These are phyloP conservation scores for Hydrotaea cyrtoneurina DNA, from an alignment of 2,888 invertebrate species.

Conservation along the genomic window DNA sequence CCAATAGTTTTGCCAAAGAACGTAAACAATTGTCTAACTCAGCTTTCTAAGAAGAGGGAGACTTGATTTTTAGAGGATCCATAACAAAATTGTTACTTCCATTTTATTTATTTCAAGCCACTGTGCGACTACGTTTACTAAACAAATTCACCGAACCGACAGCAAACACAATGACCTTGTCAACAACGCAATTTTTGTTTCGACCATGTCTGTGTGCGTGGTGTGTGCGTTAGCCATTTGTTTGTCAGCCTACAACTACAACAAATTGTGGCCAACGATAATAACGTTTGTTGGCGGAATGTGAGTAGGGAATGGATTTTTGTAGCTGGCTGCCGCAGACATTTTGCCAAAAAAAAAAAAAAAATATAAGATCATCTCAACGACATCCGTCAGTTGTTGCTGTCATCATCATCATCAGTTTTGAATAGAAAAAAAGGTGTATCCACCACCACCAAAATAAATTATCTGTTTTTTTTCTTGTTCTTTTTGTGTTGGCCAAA, in stretches of 20 bases:
- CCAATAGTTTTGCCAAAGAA: too few relatives aligned
- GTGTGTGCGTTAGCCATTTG: conserved; percentile 30
- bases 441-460: neutral
- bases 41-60: too few relatives aligned
- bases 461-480: neutral
- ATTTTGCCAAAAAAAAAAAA: neutral
- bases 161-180: conserved; percentile 64
- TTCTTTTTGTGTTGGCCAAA: too few relatives aligned
- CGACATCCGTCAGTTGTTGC: neutral
- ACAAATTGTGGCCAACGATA: conserved; percentile 16
- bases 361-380: neutral
- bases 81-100: too few relatives aligned
- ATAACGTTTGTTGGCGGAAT: neutral
- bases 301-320: neutral
- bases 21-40: too few relatives aligned
- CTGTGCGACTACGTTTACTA: neutral
- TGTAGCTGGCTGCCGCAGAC: neutral
- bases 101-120: neutral
- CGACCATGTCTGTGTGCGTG: neutral
- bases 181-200: conserved; percentile 51
- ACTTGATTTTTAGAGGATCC: too few relatives aligned
- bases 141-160: neutral
- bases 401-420: neutral
- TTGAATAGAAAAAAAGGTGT: neutral
- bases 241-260: neutral